These are phyloP conservation scores for Tokudaia tokunoshimensis DNA, from an alignment of 2,797 vertebrate species.

Conservation along the genomic window DNA sequence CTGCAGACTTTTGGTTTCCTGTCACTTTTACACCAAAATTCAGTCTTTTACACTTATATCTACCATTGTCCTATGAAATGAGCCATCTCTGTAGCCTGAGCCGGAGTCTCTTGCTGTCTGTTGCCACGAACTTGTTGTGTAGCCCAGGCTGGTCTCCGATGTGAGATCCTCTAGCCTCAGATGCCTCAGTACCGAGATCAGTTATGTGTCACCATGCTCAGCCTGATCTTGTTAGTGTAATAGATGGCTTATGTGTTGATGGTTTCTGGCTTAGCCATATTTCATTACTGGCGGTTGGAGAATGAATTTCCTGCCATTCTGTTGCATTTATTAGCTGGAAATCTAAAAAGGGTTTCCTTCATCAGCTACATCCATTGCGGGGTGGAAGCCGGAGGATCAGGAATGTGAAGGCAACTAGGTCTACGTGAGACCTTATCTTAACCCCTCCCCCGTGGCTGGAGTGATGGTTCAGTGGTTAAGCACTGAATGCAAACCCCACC, in stretches of 20 bases:
- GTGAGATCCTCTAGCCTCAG: neutral
- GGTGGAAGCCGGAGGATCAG: neutral
- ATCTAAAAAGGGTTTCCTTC: neutral
- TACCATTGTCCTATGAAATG: neutral
- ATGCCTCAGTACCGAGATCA: neutral
- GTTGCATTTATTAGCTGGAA: neutral
- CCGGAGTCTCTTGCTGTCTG: neutral
- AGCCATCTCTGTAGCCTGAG: neutral
- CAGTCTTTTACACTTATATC: neutral
- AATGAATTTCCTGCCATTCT: neutral
- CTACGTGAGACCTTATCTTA: neutral
- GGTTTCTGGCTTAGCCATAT: neutral
- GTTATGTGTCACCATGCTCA: neutral
- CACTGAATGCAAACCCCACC: too few relatives aligned
- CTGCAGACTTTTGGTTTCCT: neutral
- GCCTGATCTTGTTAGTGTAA: neutral
- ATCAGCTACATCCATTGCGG: neutral
- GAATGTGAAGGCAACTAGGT: neutral
- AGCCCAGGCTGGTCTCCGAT: neutral
- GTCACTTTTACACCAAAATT: neutral
- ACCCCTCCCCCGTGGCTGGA: neutral
- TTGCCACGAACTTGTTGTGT: neutral
- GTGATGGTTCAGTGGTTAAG: neutral
- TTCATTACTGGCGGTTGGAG: neutral
- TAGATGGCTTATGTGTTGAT: neutral